phyloP scores from a whole-genome alignment of 1,140 invertebrate genomes.

The Periplaneta americana region DNA sequence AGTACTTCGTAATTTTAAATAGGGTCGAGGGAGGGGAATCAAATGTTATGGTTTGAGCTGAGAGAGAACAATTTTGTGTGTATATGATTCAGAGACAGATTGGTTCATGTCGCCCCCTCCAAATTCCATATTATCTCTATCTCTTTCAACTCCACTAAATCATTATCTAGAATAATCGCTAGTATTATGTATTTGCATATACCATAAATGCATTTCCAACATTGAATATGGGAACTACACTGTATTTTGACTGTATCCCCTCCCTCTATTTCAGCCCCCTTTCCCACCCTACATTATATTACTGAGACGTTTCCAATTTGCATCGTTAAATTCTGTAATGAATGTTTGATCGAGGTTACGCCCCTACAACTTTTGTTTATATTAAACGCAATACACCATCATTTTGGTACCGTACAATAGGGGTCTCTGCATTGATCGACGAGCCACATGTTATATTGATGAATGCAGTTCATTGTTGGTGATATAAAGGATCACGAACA shows the following conservation, averaged over 20 bases:
- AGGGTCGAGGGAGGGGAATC: background rate
- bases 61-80: background rate
- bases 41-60: background rate
- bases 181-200: background rate
- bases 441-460: background rate
- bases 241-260: background rate
- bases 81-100: background rate
- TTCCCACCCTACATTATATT: background rate
- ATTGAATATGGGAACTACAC: background rate
- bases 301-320: background rate
- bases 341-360: background rate
- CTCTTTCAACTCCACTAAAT: background rate
- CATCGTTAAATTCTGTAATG: background rate
- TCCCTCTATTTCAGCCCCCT: background rate
- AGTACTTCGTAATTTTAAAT: background rate
- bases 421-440: background rate
- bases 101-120: background rate
- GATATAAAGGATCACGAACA: too few relatives aligned
- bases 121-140: background rate
- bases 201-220: background rate
- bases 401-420: background rate
- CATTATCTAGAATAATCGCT: background rate
- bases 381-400: background rate
- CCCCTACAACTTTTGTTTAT: background rate
- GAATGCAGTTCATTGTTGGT: too few relatives aligned